Base-by-base conservation (phyloP, 2,797 vertebrate species). In the Aulostomus chinensis region DNA sequence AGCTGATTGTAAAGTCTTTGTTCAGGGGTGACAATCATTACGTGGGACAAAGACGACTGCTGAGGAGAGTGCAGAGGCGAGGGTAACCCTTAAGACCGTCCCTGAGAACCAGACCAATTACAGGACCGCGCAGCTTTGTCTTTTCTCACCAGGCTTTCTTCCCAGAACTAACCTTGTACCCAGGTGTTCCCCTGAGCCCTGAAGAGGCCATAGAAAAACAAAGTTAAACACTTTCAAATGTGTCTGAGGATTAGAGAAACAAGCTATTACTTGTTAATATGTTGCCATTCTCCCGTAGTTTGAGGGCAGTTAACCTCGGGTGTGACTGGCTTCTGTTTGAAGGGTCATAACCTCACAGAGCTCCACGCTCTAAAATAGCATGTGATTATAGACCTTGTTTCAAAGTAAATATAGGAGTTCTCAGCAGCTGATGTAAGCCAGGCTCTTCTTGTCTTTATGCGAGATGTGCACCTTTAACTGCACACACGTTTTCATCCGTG, bases 151-250 rank as follows among this genome's bases (percentile, higher is more conserved):
- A 26, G 52, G 54, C 57, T 69, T 61, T 68, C 53, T 53, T 59
- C 67, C 68, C 76, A 76, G 30, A 34, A 54, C 36, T 65, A 79
- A 83, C 73, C 54, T 74, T 56, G 71, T 53, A 41, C 67, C 85
- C 87, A 88, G 88, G 88, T 90, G 88, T 86, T 84, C 53, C 50
- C 40, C 54, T 1, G 21, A 37, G 49, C 65, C 63, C 54, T 49
- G 38, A 54, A 71, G 65, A 53, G 51, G 60, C 58, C 36, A 34
- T 79, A 67, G 53, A 51, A 28, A 82, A 86, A 85, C 74, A 75
- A 56, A 76, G 68, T 79, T 89, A 91, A 90, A 88, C 78, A 86
- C 84, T 89, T 88, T 87, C 74, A 73, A 91, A 89, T 87, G 80
- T 75, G 84, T 69, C 73, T 39, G 47, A 55, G 73, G 80, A 86